Percentiles rank a stretch among this genome's conserved stretches.
Evolutionary conservation across 2,797 vertebrate genomes (phyloP).

Genomic region (Cirrhinus molitorella): DNA sequence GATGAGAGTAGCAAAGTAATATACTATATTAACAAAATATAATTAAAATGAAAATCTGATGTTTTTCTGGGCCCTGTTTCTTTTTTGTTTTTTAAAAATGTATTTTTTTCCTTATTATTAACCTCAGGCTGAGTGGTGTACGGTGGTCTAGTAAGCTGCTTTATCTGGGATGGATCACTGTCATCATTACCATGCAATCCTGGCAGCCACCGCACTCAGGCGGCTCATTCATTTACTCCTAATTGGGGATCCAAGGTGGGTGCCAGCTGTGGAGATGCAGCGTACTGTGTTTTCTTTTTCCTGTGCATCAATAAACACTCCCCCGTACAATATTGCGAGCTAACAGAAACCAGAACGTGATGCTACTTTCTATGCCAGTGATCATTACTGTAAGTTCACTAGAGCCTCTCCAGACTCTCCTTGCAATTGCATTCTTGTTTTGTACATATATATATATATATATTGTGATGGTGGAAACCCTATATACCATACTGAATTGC

Average conservation of each 20-base stretch:
- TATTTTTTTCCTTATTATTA: neutral
- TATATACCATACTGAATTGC: neutral
- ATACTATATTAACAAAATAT: no score
- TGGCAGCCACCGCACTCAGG: slow-evolving; percentile 26
- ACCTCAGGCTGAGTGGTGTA: neutral
- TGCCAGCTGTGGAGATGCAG: slow-evolving; percentile 18
- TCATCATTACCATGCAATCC: slow-evolving; percentile 28
- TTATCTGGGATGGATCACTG: slow-evolving; percentile 43
- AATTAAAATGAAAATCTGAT: no score
- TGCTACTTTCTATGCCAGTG: slow-evolving; percentile 73
- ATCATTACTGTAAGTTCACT: slow-evolving; percentile 71
- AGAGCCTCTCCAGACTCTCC: slow-evolving; percentile 75
- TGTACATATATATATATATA: no score
- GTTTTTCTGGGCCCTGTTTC: neutral
- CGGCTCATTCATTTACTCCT: slow-evolving; percentile 36
- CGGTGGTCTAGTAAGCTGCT: neutral
- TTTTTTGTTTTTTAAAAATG: neutral
- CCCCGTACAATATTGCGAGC: slow-evolving; percentile 52
- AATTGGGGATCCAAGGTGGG: slow-evolving; percentile 30
- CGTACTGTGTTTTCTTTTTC: slow-evolving; percentile 7
- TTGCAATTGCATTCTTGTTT: slow-evolving; percentile 70
- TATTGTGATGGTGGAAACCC: neutral
- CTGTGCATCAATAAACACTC: slow-evolving; percentile 38
- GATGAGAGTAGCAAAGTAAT: neutral
- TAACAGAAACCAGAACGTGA: slow-evolving; percentile 77